Evolutionary conservation across 1,140 invertebrate species (phyloP), one percentile per base, ranked within the genome.

Genomic region (Macrocentrus cingulum): DNA sequence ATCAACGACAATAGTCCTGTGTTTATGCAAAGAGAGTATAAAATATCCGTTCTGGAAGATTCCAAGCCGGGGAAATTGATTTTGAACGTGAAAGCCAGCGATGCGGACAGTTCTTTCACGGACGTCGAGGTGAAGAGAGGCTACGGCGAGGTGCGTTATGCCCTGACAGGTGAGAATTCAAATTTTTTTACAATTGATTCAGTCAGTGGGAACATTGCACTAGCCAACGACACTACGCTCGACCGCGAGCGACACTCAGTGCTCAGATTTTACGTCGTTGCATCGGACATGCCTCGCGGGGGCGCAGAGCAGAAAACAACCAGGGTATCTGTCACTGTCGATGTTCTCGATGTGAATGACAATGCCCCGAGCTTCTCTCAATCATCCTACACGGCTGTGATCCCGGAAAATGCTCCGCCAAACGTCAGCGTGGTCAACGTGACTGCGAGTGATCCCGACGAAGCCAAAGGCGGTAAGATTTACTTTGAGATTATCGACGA

Each of bases 311-410:
- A 89, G 50, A 83, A 84, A 51, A 83, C 84, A 16, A 78, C 83
- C 2, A 75, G 80, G 16, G 85, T 83, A 1, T 74, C 85, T 59
- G 80, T 92, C 0, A 81, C 83, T 0, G 82, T 93, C 2, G 87
- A 91, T 62, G 83, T 94, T 2, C 69, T 89, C 0, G 91, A 94
- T 71, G 87, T 91, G 0, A 93, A 95, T 66, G 92, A 95, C 61
- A 93, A 92, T 70, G 81, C 88, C 13, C 89, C 90, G 0, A 66
- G 57, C 16, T 84, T 84, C 39, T 66, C 74, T 0, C 78, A 81
- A 46, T 70, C 79, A 39, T 73, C 73, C 1, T 84, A 83, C 42
- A 83, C 78, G 0, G 79, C 80, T 0, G 87, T 88, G 1, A 84
- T 93, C 9, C 83, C 87, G 2, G 91, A 95, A 72, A 92, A 92